Base-by-base conservation (phyloP, 2,113 vertebrate genomes). In the Salvelinus namaycush region DNA sequence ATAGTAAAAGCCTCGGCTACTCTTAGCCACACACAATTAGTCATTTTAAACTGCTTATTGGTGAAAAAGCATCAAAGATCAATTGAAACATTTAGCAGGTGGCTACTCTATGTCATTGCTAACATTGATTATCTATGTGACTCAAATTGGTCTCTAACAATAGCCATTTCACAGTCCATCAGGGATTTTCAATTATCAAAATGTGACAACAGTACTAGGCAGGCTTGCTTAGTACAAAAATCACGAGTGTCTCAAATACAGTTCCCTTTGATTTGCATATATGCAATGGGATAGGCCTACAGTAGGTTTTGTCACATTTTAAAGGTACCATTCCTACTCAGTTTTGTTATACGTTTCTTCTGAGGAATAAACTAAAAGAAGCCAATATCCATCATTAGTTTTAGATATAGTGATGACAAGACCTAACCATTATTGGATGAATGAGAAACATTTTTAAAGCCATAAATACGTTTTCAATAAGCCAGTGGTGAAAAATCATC, bases 41-140 rank as follows among this genome's bases (percentile, higher is more conserved):
- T 94, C 92, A 93, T 88, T 86, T 90, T 87, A 90, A 92, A 88
- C 89, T 77, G 91, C 89, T 88, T 86, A 90, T 91, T 90, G 89
- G 90, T 90, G 86, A 87, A 85, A 86, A 85, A 80, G 87, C 86
- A 49, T 86, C 83, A 79, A 87, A 89, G 89, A 90, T 92, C 88
- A 88, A 90, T 91, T 91, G 87, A 80, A 83, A 86, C 88, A 84
- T 88, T 91, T 87, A 87, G 87, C 84, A 70, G 84, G 84, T 81
- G 81, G 84, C 81, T 76, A 67, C 67, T 82, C 84, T 84, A 81
- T 72, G 78, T 84, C 83, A 51, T 79, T 73, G 85, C 84, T 81
- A 87, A 76, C 88, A 87, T 87, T 88, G 89, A 90, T 90, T 90
- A 87, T 88, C 74, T 85, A 68, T 26, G 77, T 79, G 79, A 76